phyloP scores from a whole-genome alignment of 2,113 vertebrate genomes.

The Dendrocopos noguchii region DNA sequence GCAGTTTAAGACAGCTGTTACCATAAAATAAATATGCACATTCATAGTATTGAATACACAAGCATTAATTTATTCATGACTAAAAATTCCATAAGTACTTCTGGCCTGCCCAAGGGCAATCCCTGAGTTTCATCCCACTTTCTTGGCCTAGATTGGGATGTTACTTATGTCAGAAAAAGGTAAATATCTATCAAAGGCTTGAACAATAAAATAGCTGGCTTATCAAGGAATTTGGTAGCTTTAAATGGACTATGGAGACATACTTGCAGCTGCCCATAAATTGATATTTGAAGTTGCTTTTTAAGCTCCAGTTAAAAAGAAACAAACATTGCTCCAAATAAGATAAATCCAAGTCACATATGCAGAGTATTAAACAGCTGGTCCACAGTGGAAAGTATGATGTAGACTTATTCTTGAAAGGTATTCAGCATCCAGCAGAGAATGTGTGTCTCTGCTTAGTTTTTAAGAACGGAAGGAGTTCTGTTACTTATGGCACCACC shows the following conservation, averaged over 20 bases:
- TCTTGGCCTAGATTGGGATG: background rate
- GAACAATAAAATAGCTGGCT: background rate
- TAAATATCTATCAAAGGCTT: background rate
- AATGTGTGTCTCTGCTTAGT: background rate
- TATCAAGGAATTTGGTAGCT: background rate
- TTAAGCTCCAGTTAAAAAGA: background rate
- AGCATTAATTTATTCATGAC: background rate
- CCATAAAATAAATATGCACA: background rate
- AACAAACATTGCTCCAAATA: background rate
- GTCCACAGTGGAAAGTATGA: background rate
- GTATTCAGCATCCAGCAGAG: background rate
- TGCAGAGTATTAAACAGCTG: background rate
- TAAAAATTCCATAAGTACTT: background rate
- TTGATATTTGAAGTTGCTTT: background rate
- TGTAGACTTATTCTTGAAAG: background rate
- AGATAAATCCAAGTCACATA: background rate
- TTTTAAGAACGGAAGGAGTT: background rate
- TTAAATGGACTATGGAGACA: background rate
- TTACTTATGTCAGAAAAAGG: background rate
- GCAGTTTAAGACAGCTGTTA: constrained; percentile 47
- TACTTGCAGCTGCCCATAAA: background rate
- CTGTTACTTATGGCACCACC: background rate
- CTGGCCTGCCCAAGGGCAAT: background rate
- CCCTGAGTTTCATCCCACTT: background rate
- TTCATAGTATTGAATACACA: background rate